A percentile compares a stretch with the other conserved stretches of the same genome.
These are phyloP conservation scores for Xestia ashworthii DNA, from an alignment of 2,888 invertebrate genomes.

Conservation along the genomic window DNA sequence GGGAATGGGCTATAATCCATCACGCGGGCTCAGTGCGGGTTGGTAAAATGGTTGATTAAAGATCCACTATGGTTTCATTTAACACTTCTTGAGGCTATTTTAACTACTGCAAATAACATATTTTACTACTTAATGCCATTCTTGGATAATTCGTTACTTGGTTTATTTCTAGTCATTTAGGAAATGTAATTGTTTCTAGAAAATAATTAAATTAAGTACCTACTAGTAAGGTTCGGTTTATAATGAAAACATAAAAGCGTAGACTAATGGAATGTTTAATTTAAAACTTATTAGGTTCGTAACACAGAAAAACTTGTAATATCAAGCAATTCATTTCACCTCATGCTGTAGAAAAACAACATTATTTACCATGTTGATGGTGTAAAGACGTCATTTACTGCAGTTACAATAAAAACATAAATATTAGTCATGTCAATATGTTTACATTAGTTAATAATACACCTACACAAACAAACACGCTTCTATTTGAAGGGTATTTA, in stretches of 20 bases:
- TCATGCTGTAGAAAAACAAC: neutral
- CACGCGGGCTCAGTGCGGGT: too few species aligned
- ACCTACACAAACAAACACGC: neutral
- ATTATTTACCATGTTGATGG: neutral
- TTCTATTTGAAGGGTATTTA: slow-evolving; percentile 3
- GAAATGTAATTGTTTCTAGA: slow-evolving; percentile 9
- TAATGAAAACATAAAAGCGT: slow-evolving; percentile 10
- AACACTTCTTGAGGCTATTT: neutral
- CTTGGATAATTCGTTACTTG: neutral
- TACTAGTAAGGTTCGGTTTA: neutral
- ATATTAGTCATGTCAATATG: neutral
- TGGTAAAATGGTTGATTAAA: neutral
- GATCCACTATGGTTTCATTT: neutral
- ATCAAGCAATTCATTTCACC: slow-evolving; percentile 1
- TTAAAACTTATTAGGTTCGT: slow-evolving; percentile 5
- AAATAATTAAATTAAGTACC: slow-evolving; percentile 7
- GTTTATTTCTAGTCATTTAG: neutral
- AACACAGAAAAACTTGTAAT: slow-evolving; percentile 7
- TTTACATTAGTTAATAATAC: neutral
- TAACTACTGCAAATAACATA: neutral
- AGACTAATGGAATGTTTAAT: slow-evolving; percentile 7
- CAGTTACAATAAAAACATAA: neutral
- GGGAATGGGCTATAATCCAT: too few species aligned
- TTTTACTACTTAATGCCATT: neutral
- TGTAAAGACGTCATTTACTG: neutral